Evolutionary conservation across 2,113 vertebrate genomes (phyloP).

Genomic region (Prunella himalayana): DNA sequence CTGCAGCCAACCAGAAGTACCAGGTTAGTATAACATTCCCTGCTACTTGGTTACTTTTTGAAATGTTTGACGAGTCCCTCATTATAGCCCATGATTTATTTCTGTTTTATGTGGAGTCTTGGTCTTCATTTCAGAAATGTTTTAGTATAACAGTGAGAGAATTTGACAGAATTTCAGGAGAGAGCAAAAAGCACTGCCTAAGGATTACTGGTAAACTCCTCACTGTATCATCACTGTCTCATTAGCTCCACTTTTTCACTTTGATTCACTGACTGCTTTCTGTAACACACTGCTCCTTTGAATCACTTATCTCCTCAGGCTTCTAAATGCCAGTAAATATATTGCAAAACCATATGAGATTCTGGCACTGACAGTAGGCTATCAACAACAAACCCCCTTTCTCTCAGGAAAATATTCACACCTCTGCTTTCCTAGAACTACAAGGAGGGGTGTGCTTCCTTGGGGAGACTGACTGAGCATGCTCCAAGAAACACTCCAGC

Average conservation of each 20-base stretch:
- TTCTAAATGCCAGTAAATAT: background rate
- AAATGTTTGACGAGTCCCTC: background rate
- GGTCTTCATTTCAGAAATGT: background rate
- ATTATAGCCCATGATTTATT: background rate
- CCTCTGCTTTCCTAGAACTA: background rate
- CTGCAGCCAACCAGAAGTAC: background rate
- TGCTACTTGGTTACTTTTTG: background rate
- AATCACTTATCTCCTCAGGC: background rate
- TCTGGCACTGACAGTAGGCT: background rate
- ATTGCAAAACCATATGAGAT: background rate
- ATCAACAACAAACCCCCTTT: background rate
- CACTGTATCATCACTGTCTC: background rate
- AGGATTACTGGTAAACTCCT: background rate
- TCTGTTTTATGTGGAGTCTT: background rate
- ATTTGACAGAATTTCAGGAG: background rate
- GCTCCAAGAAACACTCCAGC: background rate
- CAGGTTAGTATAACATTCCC: slow-evolving; percentile 7
- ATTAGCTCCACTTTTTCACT: background rate
- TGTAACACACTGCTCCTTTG: background rate
- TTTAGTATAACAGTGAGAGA: background rate
- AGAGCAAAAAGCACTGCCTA: background rate
- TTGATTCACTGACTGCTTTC: background rate
- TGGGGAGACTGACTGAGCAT: background rate
- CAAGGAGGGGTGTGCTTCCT: background rate
- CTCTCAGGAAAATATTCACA: background rate